phyloP scores from a whole-genome alignment of 2,797 vertebrate species.

The Hylomyscus alleni region DNA sequence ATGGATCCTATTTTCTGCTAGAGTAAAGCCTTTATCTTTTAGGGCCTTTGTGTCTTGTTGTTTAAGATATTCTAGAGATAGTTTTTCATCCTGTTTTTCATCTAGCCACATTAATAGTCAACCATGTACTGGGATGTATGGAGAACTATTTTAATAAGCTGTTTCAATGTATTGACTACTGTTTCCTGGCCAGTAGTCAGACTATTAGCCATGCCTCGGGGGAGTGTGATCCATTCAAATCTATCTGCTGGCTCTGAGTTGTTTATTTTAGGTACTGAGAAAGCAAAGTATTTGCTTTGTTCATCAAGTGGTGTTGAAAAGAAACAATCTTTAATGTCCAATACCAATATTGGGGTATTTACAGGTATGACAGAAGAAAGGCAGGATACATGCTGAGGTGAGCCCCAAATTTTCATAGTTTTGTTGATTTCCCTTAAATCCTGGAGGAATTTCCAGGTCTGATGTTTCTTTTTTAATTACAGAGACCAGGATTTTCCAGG shows the following conservation, averaged over 20 bases:
- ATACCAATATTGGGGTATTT: background rate
- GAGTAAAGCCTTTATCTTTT: background rate
- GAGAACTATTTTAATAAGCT: background rate
- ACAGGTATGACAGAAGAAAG: background rate
- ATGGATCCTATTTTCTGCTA: background rate
- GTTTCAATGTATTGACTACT: background rate
- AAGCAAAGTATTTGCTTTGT: background rate
- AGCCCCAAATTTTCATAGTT: background rate
- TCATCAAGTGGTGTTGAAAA: background rate
- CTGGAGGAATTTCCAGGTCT: no score
- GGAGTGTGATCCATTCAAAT: background rate
- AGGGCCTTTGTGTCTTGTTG: background rate
- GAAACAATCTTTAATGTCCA: background rate
- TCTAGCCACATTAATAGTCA: background rate
- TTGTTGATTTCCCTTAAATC: background rate
- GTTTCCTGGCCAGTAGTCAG: background rate
- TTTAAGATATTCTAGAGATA: background rate
- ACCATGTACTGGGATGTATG: background rate
- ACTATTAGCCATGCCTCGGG: background rate
- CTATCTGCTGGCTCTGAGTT: background rate
- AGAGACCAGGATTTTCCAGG: background rate
- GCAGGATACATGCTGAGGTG: background rate
- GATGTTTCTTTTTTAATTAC: background rate
- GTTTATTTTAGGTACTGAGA: background rate
- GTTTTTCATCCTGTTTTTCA: background rate